Conservation (phyloP, 2,113 vertebrate genomes). For the Nothobranchius kuhntae region DNA sequence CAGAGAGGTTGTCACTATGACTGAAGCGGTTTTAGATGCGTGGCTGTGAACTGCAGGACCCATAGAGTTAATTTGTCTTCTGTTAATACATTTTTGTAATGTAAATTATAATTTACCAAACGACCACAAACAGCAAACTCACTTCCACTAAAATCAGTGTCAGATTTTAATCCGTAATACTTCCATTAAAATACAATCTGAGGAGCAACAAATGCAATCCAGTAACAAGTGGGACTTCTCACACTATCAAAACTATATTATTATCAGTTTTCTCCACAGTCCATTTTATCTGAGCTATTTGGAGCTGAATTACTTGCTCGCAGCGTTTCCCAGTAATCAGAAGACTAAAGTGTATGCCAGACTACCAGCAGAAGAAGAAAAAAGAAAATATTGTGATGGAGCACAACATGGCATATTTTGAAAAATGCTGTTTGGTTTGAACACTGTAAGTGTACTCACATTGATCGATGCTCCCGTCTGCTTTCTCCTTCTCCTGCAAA, state of each 20-base stretch:
- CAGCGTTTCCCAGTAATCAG: conserved; percentile 32
- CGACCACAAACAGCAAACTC: not conserved
- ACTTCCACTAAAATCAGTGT: conserved; percentile 4
- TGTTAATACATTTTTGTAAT: not conserved
- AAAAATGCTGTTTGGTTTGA: conserved; percentile 68
- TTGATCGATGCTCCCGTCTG: conserved; percentile 69
- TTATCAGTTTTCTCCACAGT: conserved; percentile 23
- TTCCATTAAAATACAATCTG: not conserved
- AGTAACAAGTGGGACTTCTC: conserved; percentile 6
- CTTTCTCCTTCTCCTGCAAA: conserved; percentile 70
- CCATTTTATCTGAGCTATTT: conserved; percentile 23
- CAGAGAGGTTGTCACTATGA: conserved; percentile 16
- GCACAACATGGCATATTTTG: conserved; percentile 52
- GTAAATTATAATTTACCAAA: not conserved
- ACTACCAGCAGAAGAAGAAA: conserved; percentile 21
- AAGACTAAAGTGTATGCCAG: conserved; percentile 28
- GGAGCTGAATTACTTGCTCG: conserved; percentile 35
- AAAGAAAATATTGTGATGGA: conserved; percentile 33
- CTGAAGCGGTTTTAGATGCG: conserved; percentile 21
- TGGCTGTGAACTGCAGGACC: not conserved
- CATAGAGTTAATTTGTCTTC: not conserved
- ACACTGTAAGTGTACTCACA: conserved; percentile 74
- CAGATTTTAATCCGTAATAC: conserved; percentile 2
- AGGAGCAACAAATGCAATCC: conserved; percentile 11
- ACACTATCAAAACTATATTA: conserved; percentile 28